phyloP scores from a whole-genome alignment of 1,140 invertebrate genomes.

The Zeugodacus cucurbitae region DNA sequence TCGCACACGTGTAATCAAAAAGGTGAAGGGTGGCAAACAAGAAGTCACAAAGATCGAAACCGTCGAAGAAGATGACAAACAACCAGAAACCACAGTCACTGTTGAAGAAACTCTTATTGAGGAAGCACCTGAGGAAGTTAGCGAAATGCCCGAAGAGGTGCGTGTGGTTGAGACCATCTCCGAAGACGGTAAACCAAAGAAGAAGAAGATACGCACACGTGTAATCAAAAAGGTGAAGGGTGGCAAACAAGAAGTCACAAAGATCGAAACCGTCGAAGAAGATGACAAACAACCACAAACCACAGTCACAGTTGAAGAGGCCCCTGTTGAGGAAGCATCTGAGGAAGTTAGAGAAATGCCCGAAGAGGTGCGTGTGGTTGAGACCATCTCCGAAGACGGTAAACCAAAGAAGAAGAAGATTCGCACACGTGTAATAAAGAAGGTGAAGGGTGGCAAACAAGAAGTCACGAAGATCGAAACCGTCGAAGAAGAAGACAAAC shows the following conservation, averaged over 20 bases:
- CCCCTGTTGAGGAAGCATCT: conserved; percentile 46
- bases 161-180: conserved; percentile 48
- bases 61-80: conserved; percentile 30
- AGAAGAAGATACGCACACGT: conserved; percentile 50
- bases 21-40: conserved; percentile 32
- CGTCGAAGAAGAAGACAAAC: conserved; percentile 59
- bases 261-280: conserved; percentile 56
- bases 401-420: conserved; percentile 56
- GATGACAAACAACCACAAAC: conserved; percentile 51
- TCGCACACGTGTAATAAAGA: conserved; percentile 59
- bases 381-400: conserved; percentile 54
- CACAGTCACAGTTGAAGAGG: conserved; percentile 50
- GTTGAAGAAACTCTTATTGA: conserved; percentile 14
- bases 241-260: conserved; percentile 62
- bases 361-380: conserved; percentile 56
- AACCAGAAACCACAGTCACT: conserved; percentile 36
- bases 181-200: conserved; percentile 47
- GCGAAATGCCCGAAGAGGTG: conserved; percentile 53
- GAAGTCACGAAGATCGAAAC: conserved; percentile 57
- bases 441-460: conserved; percentile 54
- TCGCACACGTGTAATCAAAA: conserved; percentile 26
- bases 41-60: conserved; percentile 36
- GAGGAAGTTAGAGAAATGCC: conserved; percentile 59
- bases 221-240: conserved; percentile 49
- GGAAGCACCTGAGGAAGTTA: conserved; percentile 62